Evolutionary conservation across 2,797 vertebrate species (phyloP).

Genomic region (Varecia variegata): DNA sequence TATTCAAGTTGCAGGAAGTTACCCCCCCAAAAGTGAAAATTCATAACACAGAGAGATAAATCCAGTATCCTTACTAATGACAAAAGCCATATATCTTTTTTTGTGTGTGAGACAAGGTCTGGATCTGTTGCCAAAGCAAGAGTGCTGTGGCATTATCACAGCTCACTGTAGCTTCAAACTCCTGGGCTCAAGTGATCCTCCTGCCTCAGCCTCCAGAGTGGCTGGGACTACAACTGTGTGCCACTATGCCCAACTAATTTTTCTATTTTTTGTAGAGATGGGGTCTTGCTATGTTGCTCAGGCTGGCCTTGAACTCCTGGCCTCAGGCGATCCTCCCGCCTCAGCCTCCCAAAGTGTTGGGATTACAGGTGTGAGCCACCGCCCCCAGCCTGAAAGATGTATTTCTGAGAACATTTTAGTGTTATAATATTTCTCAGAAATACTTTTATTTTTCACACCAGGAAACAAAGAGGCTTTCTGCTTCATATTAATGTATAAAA

Average conservation of each 20-base stretch:
- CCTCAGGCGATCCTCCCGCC: neutral
- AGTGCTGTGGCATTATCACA: neutral
- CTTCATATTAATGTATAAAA: slow-evolving; percentile 40
- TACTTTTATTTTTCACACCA: slow-evolving; percentile 35
- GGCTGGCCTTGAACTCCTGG: neutral
- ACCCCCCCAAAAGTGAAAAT: neutral
- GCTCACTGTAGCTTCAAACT: neutral
- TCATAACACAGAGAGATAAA: neutral
- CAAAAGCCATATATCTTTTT: slow-evolving; percentile 9
- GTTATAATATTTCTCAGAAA: slow-evolving; percentile 47
- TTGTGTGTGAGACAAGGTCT: neutral
- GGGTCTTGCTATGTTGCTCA: neutral
- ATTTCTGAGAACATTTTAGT: slow-evolving; percentile 45
- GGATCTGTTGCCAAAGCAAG: neutral
- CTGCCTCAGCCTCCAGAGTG: neutral
- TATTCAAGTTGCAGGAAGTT: slow-evolving; percentile 29
- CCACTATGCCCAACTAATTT: neutral
- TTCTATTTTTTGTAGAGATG: neutral
- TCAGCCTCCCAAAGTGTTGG: neutral
- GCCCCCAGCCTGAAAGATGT: neutral
- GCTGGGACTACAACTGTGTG: neutral
- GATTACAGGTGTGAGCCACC: neutral
- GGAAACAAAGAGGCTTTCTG: neutral
- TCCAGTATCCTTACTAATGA: neutral
- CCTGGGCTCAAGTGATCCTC: neutral